Evolutionary conservation across 1,140 invertebrate species (phyloP), one percentile per base, ranked within the genome.

Genomic region (Drosophila kurseongensis): DNA sequence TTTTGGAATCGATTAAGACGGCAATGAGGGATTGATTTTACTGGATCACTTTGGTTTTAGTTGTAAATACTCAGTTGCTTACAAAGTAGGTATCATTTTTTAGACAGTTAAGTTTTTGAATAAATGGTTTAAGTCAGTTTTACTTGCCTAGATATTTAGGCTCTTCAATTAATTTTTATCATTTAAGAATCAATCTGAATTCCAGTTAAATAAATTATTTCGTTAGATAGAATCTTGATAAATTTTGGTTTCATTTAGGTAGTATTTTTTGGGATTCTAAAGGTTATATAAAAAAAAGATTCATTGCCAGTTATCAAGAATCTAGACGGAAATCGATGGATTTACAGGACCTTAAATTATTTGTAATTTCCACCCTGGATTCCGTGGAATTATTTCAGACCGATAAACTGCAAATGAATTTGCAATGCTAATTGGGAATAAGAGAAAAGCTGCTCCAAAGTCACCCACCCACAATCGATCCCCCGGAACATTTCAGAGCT

Each of bases 361-460:
- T 23, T 27, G 16, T 32, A 35, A 59, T 60, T 55, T 44, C n/a
- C 29, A 60, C 8, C 16, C 47, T 16, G 36, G 10, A 42, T 67
- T 18, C 29, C 27, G 10, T 55, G 35, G 42, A 35, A 57, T 50
- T 57, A 42, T 57, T 57, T 69, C 51, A 47, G 47, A 14, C 35
- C 61, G 65, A 66, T 66, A 68, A 66, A 45, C 62, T 68, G 60
- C 38, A 54, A 68, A 44, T 54, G 29, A 66, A 68, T 68, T 71
- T 71, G 48, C 67, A 71, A 71, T 56, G 63, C 67, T 71, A 68
- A 71, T 71, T 71, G 63, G 51, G 35, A 71, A 69, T 69, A 68
- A 66, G 60, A 68, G 51, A 57, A 71, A 69, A 71, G 36, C 66
- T 69, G 63, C 66, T 69, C 10, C 50, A 41, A 68, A 69, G 62